phyloP scores from a whole-genome alignment of 53 echinoderm and acorn worm genomes.

The Pentamera pediparva region DNA sequence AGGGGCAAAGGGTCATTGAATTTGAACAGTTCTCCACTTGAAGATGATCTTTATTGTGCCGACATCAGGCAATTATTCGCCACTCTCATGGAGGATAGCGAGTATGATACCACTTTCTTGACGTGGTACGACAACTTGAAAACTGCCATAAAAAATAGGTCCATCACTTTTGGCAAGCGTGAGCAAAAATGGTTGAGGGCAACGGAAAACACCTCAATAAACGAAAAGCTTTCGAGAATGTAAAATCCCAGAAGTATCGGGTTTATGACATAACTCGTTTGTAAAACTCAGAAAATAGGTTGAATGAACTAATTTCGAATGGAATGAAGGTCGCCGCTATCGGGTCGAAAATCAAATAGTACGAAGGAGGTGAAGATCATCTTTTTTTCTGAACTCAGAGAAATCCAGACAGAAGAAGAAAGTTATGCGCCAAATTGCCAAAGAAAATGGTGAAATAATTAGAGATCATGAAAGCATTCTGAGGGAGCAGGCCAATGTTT shows the following conservation, averaged over 20 bases:
- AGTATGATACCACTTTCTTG: not conserved
- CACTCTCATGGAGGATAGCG: too few relatives aligned
- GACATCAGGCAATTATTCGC: not conserved
- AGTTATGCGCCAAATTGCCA: too few relatives aligned
- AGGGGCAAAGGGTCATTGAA: not conserved
- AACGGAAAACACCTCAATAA: not conserved
- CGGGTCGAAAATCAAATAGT: not conserved
- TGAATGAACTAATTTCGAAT: not conserved
- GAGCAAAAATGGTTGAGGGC: too few relatives aligned
- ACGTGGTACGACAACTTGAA: too few relatives aligned
- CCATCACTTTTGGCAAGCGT: too few relatives aligned
- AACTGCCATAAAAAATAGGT: too few relatives aligned
- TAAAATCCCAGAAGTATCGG: not conserved
- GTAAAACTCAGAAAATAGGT: not conserved
- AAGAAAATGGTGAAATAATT: too few relatives aligned
- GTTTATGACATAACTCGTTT: not conserved
- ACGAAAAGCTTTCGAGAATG: too few relatives aligned
- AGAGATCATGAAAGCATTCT: too few relatives aligned
- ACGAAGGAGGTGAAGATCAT: not conserved
- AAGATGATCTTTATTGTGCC: not conserved
- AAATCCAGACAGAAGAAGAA: too few relatives aligned
- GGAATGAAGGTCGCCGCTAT: not conserved
- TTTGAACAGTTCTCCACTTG: not conserved
- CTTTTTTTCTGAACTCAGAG: too few relatives aligned
- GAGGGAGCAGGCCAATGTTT: too few relatives aligned